A percentile compares a stretch with the other conserved stretches of the same genome.
Conservation (phyloP, 2,797 vertebrate species). For the Gadopsis marmoratus region DNA sequence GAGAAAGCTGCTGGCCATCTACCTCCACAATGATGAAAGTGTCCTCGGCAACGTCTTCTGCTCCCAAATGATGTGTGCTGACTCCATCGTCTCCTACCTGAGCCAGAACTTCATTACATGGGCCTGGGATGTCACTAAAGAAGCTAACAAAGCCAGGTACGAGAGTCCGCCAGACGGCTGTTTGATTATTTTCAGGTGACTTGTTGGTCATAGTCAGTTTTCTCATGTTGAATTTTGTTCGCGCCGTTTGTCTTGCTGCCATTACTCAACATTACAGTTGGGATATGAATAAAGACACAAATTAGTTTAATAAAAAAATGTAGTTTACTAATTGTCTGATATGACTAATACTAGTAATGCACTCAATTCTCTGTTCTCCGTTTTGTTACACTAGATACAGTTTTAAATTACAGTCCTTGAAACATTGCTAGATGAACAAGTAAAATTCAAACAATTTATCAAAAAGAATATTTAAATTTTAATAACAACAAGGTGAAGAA, state of each 20-base stretch:
- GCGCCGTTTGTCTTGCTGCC: neutral
- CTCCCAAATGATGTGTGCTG: conserved; percentile 99
- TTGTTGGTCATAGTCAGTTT: neutral
- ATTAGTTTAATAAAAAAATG: neutral
- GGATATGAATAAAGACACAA: neutral
- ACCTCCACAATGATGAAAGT: conserved; percentile 99
- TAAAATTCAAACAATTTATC: neutral
- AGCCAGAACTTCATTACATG: conserved; percentile 99
- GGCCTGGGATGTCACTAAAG: conserved; percentile 99
- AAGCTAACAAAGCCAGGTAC: conserved; percentile 98
- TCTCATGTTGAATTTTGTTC: neutral
- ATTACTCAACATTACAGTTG: neutral
- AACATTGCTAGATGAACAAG: neutral
- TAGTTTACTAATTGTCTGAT: neutral
- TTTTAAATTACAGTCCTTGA: neutral
- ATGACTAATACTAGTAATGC: neutral
- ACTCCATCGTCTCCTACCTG: conserved; percentile 98
- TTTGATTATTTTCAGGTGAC: neutral
- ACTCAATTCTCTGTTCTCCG: neutral
- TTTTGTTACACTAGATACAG: neutral
- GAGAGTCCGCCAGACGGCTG: neutral
- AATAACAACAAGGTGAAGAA: neutral
- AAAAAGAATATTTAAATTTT: neutral
- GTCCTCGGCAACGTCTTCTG: conserved; percentile 99
- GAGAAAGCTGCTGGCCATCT: conserved; percentile 99